Conservation (phyloP, 2,113 vertebrate species). For the Salvelinus sp. region DNA sequence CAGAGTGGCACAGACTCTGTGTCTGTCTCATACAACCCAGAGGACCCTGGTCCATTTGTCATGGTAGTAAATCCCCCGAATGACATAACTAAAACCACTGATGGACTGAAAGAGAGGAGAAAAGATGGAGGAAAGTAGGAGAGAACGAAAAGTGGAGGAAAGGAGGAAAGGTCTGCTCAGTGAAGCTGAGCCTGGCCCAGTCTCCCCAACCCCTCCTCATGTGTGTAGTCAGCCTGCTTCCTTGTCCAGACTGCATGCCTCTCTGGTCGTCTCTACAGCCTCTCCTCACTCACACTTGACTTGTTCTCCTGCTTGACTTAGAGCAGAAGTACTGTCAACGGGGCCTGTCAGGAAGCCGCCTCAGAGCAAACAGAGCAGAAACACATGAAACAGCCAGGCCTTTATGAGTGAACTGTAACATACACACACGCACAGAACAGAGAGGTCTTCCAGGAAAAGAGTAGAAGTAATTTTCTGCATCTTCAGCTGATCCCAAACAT, state of each 20-base stretch:
- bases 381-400: constrained; percentile 7
- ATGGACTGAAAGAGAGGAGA: not conserved
- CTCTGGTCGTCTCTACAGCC: not conserved
- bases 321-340: constrained; percentile 24
- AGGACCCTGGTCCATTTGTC: constrained; percentile 28
- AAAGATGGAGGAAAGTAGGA: constrained; percentile 14
- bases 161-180: constrained; percentile 11
- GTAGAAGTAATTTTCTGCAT: constrained; percentile 63
- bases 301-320: constrained; percentile 22
- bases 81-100: no score
- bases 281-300: constrained; percentile 15
- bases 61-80: not conserved
- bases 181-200: not conserved
- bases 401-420: constrained; percentile 14
- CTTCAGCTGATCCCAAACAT: constrained; percentile 71
- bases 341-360: constrained; percentile 9
- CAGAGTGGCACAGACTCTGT: constrained; percentile 33
- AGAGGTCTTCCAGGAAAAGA: constrained; percentile 43
- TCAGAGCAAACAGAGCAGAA: constrained; percentile 2
- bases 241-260: not conserved
- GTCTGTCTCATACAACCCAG: constrained; percentile 26
- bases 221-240: not conserved
- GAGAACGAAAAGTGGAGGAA: constrained; percentile 1
- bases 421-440: constrained; percentile 29
- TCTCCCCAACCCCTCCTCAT: not conserved